A percentile compares a stretch with the other conserved stretches of the same genome.
These are phyloP conservation scores for Oxystoma pomonae DNA, from an alignment of 2,888 invertebrate genomes.

Conservation along the genomic window DNA sequence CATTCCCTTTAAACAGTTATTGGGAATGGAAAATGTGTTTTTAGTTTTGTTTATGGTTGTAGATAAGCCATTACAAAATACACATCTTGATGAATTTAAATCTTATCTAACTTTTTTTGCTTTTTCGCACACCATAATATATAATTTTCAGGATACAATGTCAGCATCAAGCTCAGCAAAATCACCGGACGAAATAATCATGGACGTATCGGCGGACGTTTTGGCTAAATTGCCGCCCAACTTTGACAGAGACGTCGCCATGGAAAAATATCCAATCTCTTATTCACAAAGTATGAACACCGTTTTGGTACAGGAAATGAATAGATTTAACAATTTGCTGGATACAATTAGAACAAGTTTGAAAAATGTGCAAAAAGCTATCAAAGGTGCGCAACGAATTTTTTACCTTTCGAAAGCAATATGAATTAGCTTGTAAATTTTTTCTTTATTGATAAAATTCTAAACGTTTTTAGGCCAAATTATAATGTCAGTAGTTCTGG, in stretches of 20 bases:
- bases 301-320: slow-evolving; percentile 84
- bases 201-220: slow-evolving; percentile 75
- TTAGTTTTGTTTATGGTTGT: no score
- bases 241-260: slow-evolving; percentile 62
- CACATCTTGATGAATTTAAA: no score
- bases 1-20: no score
- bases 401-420: no score
- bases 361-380: slow-evolving; percentile 75
- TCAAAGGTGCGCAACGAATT: slow-evolving; percentile 82
- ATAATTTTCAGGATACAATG: slow-evolving; percentile 61
- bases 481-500: slow-evolving; percentile 80
- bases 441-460: no score
- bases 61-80: no score
- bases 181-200: slow-evolving; percentile 76
- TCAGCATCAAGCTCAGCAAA: slow-evolving; percentile 57
- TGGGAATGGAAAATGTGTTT: no score
- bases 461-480: slow-evolving; percentile 68
- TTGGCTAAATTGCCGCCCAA: slow-evolving; percentile 69
- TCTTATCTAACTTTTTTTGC: no score
- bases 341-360: slow-evolving; percentile 70
- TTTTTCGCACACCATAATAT: no score
- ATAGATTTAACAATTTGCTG: slow-evolving; percentile 73
- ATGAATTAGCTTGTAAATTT: no score
- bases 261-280: slow-evolving; percentile 68
- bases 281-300: slow-evolving; percentile 92